Percentiles rank a stretch among this genome's conserved stretches.
Evolutionary conservation across 2,113 vertebrate genomes (phyloP).

Genomic region (Pyxicephalus adspersus): DNA sequence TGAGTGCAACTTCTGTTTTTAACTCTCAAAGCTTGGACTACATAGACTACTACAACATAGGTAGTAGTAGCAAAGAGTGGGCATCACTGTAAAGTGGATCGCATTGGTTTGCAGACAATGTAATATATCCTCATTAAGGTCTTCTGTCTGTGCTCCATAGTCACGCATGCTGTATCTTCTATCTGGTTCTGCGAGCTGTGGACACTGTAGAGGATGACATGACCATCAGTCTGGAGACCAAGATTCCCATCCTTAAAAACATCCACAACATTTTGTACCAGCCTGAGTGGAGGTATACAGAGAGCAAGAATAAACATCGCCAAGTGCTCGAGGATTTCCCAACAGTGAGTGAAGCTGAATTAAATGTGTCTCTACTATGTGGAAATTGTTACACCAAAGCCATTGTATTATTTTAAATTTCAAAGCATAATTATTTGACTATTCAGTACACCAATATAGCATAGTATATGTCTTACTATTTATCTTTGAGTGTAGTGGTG

Average conservation of each 20-base stretch:
- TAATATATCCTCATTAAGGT: not conserved
- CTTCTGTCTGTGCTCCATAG: slow-evolving; percentile 63
- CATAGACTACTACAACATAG: too few species aligned
- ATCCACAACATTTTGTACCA: slow-evolving; percentile 91
- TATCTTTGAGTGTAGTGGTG: too few species aligned
- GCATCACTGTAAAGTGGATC: too few species aligned
- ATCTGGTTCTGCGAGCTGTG: slow-evolving; percentile 91
- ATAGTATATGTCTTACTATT: too few species aligned
- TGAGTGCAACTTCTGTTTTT: slow-evolving; percentile 63
- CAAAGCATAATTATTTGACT: too few species aligned
- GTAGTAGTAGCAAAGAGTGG: too few species aligned
- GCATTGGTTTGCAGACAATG: too few species aligned
- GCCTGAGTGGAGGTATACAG: slow-evolving; percentile 85
- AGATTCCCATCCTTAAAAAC: slow-evolving; percentile 84
- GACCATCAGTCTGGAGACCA: slow-evolving; percentile 85
- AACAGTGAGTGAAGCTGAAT: slow-evolving; percentile 75
- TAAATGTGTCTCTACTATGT: not conserved
- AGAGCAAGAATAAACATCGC: slow-evolving; percentile 89
- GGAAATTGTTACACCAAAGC: too few species aligned
- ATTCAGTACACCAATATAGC: too few species aligned
- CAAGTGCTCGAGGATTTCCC: slow-evolving; percentile 94
- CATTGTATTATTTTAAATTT: too few species aligned
- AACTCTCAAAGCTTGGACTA: too few species aligned
- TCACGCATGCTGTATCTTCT: slow-evolving; percentile 94
- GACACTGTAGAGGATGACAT: slow-evolving; percentile 97